A percentile compares a stretch with the other conserved stretches of the same genome.
Evolutionary conservation across 2,797 vertebrate species (phyloP).

Genomic region (Cyclopterus lumpus): DNA sequence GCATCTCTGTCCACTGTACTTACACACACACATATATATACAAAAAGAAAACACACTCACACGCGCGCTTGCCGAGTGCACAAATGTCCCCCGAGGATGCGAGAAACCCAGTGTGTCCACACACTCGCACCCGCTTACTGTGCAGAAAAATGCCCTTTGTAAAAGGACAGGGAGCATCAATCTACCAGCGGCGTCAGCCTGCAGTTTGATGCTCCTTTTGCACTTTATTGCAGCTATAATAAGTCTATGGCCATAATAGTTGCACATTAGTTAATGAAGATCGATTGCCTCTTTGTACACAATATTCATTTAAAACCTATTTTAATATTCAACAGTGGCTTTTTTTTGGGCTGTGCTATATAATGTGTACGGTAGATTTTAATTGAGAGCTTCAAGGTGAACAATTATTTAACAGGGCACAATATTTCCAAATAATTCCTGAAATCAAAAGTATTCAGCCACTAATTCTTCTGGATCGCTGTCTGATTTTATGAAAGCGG

Average conservation of each 20-base stretch:
- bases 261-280: slow-evolving; percentile 23
- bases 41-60: not conserved
- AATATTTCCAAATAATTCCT: slow-evolving; percentile 12
- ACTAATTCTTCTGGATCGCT: slow-evolving; percentile 1
- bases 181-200: slow-evolving; percentile 68
- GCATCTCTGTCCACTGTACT: slow-evolving; percentile 51
- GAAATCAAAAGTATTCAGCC: slow-evolving; percentile 14
- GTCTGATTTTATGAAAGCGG: slow-evolving; percentile 15
- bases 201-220: slow-evolving; percentile 66
- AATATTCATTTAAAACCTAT: not conserved
- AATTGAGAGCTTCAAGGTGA: not conserved
- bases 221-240: slow-evolving; percentile 48
- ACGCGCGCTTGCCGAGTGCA: slow-evolving; percentile 45
- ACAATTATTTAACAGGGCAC: not conserved
- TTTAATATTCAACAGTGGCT: not conserved
- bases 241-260: slow-evolving; percentile 33
- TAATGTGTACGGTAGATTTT: slow-evolving; percentile 1
- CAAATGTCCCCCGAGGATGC: slow-evolving; percentile 75
- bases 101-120: slow-evolving; percentile 70
- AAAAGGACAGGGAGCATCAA: slow-evolving; percentile 80
- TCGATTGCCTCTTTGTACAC: slow-evolving; percentile 6
- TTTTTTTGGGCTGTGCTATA: not conserved
- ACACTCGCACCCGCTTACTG: slow-evolving; percentile 77
- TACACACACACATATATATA: slow-evolving; percentile 49
- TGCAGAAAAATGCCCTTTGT: slow-evolving; percentile 84